Conservation (phyloP, 2,888 invertebrate genomes). For the Gonocerus acuteangulatus region DNA sequence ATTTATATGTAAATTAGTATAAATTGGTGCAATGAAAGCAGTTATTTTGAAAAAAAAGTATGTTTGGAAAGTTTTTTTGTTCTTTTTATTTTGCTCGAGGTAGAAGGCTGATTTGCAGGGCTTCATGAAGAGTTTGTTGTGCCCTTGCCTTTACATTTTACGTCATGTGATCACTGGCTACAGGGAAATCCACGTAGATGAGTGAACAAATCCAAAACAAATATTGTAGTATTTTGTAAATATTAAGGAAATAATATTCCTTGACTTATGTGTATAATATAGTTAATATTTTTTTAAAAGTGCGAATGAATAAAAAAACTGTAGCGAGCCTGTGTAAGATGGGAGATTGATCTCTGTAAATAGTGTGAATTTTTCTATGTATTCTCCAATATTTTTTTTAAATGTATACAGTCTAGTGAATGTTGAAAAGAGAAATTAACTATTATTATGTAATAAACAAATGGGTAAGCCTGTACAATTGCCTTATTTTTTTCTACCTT, state of each 20-base stretch:
- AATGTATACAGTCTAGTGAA: constrained; percentile 29
- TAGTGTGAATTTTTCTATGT: constrained; percentile 37
- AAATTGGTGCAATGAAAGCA: constrained; percentile 20
- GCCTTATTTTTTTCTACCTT: background rate
- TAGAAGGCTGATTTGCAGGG: background rate
- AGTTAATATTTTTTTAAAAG: constrained; percentile 30
- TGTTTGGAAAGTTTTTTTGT: background rate
- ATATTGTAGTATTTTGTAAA: constrained; percentile 33
- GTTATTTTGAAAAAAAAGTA: background rate
- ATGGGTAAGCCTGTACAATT: constrained; percentile 21
- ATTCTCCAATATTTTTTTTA: constrained; percentile 34
- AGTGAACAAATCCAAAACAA: constrained; percentile 6
- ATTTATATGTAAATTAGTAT: constrained; percentile 24
- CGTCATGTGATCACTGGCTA: constrained; percentile 15
- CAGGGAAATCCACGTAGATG: constrained; percentile 17
- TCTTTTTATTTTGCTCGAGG: too few species aligned
- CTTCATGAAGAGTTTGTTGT: constrained; percentile 10
- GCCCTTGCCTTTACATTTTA: constrained; percentile 13
- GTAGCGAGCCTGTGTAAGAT: constrained; percentile 7
- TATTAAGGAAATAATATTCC: constrained; percentile 25
- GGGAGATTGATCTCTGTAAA: constrained; percentile 37
- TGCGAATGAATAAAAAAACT: constrained; percentile 15
- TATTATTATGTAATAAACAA: constrained; percentile 20
- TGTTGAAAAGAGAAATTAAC: constrained; percentile 13
- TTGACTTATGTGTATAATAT: constrained; percentile 29